Conservation (phyloP, 2,888 invertebrate species). For the Hyposoter didymator region DNA sequence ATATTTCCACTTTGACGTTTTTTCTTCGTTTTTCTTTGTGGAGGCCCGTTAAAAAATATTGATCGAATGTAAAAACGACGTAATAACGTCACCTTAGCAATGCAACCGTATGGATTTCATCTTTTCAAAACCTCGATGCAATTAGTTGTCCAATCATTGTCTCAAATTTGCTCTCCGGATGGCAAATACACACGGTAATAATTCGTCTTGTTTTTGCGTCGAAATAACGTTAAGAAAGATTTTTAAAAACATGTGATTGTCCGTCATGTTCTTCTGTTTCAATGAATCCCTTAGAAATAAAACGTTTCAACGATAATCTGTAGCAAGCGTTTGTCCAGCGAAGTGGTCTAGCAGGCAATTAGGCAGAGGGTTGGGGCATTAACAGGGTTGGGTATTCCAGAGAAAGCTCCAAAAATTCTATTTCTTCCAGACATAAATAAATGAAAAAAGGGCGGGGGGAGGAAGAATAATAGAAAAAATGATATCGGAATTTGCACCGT, state of each 20-base stretch:
- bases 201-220: neutral
- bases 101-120: neutral
- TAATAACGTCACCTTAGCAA: neutral
- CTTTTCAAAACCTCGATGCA: neutral
- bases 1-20: neutral
- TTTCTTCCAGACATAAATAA: neutral
- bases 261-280: neutral
- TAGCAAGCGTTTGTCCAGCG: conserved; percentile 17
- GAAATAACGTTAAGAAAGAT: neutral
- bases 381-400: conserved; percentile 13
- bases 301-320: neutral
- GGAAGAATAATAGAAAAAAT: conserved; percentile 44
- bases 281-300: neutral
- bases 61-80: neutral
- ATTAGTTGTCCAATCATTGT: neutral
- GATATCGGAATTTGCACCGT: neutral
- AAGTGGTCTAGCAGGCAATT: conserved; percentile 18
- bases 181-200: neutral
- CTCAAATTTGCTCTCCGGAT: neutral
- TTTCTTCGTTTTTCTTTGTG: conserved; percentile 42
- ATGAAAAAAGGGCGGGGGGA: neutral
- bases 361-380: conserved; percentile 16
- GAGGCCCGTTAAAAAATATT: neutral
- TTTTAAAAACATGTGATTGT: neutral
- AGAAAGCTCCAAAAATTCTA: neutral